Conservation (phyloP, 2,113 vertebrate species). For the Chaetodon trifascialis region DNA sequence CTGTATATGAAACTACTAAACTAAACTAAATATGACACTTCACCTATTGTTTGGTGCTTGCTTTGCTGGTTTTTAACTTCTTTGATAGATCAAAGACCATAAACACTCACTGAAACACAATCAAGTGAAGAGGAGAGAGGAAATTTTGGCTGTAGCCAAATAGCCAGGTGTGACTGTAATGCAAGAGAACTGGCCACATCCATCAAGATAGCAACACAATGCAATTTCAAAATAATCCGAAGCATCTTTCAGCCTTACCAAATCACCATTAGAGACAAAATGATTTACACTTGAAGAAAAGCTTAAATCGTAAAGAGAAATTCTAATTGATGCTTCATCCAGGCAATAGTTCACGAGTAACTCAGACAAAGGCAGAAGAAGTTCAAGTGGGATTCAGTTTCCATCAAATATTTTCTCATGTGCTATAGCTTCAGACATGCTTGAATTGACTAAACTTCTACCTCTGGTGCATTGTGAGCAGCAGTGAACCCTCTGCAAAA, state of each 20-base stretch:
- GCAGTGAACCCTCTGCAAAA: neutral
- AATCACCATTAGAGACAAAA: neutral
- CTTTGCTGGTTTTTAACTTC: neutral
- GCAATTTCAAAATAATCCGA: neutral
- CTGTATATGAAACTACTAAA: neutral
- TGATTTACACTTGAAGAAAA: neutral
- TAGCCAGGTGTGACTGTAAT: neutral
- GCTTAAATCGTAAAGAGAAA: neutral
- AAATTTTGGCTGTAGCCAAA: neutral
- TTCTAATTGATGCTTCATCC: neutral
- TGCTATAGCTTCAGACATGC: neutral
- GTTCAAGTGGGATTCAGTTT: slow-evolving; percentile 14
- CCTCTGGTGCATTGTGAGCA: neutral
- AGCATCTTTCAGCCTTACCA: neutral
- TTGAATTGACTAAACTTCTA: neutral
- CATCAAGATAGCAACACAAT: neutral
- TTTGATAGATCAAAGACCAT: neutral
- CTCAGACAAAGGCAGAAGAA: neutral
- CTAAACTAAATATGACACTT: too few relatives aligned
- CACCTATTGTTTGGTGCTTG: neutral
- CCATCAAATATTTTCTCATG: neutral
- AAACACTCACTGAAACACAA: neutral
- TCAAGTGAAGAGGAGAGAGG: too few relatives aligned
- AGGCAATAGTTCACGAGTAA: neutral
- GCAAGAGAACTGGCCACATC: neutral